phyloP scores from a whole-genome alignment of 2,113 vertebrate genomes.

The Triplophysa siluroides region DNA sequence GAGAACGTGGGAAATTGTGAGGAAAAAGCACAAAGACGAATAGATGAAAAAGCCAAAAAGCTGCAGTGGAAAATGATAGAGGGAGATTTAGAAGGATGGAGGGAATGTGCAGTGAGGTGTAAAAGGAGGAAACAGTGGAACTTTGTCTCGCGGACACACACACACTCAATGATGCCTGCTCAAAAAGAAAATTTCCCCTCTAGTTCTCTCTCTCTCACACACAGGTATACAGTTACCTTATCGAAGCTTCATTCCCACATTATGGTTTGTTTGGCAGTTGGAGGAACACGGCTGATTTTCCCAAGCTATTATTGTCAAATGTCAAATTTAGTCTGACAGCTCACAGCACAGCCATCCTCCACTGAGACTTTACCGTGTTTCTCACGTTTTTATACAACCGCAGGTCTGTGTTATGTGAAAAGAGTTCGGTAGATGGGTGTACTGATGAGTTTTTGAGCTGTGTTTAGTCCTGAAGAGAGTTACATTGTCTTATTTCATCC shows the following conservation, averaged over 20 bases:
- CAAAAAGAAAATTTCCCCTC: neutral
- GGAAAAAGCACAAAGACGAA: slow-evolving; percentile 33
- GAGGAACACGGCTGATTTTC: slow-evolving; percentile 5
- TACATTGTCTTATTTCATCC: too few species aligned
- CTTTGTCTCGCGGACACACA: slow-evolving; percentile 37
- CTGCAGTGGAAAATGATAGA: neutral
- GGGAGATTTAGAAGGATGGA: slow-evolving; percentile 5
- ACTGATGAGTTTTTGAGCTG: too few species aligned
- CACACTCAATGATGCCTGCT: slow-evolving; percentile 13
- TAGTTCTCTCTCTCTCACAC: neutral
- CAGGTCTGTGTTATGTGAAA: neutral
- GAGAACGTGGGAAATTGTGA: slow-evolving; percentile 1
- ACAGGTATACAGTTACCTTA: slow-evolving; percentile 35
- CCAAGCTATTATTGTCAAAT: slow-evolving; percentile 1
- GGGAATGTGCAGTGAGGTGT: slow-evolving; percentile 37
- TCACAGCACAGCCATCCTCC: neutral
- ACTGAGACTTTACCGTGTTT: neutral
- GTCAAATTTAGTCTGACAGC: slow-evolving; percentile 8
- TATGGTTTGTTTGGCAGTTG: slow-evolving; percentile 9
- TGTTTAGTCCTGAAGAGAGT: too few species aligned
- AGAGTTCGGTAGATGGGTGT: neutral
- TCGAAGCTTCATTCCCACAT: slow-evolving; percentile 22
- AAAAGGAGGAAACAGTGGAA: slow-evolving; percentile 43
- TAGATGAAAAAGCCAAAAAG: neutral
- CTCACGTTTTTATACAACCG: neutral